These are phyloP conservation scores for Paramormyrops hopkinsi DNA, from an alignment of 2,797 vertebrate species.

Conservation along the genomic window DNA sequence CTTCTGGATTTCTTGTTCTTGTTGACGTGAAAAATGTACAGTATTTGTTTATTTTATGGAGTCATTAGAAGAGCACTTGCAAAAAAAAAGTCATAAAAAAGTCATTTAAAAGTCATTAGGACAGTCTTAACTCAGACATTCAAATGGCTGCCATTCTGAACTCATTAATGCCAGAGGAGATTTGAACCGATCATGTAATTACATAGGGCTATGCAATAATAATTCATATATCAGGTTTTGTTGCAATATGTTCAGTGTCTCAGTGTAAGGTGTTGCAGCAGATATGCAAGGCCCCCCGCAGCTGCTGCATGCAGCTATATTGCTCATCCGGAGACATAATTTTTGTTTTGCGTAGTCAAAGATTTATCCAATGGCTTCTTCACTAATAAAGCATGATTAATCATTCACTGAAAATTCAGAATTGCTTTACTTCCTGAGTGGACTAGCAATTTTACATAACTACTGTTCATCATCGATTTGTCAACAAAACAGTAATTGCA, in stretches of 20 bases:
- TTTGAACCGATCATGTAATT: neutral
- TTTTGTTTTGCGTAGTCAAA: neutral
- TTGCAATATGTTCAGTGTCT: neutral
- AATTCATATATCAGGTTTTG: conserved; percentile 3
- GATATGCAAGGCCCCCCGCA: neutral
- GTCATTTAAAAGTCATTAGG: conserved; percentile 12
- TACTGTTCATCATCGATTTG: neutral
- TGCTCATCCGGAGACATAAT: neutral
- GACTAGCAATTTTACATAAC: neutral
- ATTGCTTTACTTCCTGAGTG: neutral
- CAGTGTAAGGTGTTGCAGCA: neutral
- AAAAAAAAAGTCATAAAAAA: conserved; percentile 6
- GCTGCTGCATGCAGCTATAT: neutral
- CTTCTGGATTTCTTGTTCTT: neutral
- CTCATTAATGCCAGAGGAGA: conserved; percentile 1
- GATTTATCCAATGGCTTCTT: neutral
- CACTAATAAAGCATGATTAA: neutral
- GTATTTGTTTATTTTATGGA: neutral
- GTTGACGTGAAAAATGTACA: neutral
- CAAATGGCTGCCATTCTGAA: neutral
- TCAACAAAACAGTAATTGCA: neutral
- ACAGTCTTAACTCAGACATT: conserved; percentile 7
- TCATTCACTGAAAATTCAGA: neutral
- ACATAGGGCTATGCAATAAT: neutral
- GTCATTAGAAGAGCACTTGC: neutral